phyloP scores from a whole-genome alignment of 2,113 vertebrate genomes.

The Xenotilapia longispinis region DNA sequence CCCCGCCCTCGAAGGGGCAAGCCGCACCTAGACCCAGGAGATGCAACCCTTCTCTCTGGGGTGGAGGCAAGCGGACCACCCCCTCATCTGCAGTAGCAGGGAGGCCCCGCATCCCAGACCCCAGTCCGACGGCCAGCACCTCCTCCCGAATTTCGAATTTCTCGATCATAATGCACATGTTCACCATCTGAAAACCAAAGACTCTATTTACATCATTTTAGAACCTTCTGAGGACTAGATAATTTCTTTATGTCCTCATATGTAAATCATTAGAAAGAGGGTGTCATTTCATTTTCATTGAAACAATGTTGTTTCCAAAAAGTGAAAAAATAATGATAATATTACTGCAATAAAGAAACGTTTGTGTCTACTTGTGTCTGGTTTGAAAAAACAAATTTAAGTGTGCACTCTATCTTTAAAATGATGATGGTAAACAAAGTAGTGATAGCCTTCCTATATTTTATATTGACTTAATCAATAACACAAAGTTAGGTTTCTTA shows the following conservation, averaged over 20 bases:
- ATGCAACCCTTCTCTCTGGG: too few species aligned
- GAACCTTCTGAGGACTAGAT: not conserved
- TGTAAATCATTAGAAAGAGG: not conserved
- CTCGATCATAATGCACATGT: not conserved
- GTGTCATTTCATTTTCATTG: not conserved
- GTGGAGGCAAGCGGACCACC: too few species aligned
- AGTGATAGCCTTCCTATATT: not conserved
- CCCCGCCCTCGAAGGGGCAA: too few species aligned
- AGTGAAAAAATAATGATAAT: not conserved
- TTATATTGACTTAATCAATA: not conserved
- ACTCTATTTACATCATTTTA: not conserved
- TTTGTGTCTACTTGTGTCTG: not conserved
- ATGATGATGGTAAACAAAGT: not conserved
- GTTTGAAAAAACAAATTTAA: not conserved
- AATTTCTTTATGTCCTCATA: rapidly evolving
- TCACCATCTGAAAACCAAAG: not conserved
- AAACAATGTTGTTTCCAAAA: not conserved
- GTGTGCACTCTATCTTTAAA: not conserved
- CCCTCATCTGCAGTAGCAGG: too few species aligned
- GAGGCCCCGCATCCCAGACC: too few species aligned
- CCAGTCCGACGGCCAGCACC: too few species aligned
- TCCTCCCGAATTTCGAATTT: too few species aligned
- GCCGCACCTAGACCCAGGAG: too few species aligned
- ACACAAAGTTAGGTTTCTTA: not conserved
- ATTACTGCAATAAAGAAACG: not conserved